Percentiles rank a stretch among this genome's conserved stretches.
Conservation (phyloP, 92 coral and sea anemone genomes). For the Epizoanthus ramosus region DNA sequence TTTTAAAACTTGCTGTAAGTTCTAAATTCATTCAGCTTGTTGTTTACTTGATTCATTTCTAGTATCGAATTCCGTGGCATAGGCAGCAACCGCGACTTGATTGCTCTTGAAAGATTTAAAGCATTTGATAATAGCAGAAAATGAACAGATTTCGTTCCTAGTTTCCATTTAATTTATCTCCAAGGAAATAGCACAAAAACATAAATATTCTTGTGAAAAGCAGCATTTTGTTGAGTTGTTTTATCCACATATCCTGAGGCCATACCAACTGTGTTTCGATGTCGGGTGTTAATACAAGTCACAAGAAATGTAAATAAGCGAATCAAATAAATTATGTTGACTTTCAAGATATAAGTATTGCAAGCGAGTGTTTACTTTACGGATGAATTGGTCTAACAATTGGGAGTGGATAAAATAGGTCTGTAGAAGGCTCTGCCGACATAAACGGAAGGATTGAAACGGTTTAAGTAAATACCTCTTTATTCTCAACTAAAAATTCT, state of each 20-base stretch:
- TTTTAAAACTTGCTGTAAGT: not conserved
- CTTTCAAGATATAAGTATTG: constrained; percentile 47
- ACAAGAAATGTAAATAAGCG: constrained; percentile 54
- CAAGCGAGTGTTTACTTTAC: constrained; percentile 13
- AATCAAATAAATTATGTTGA: constrained; percentile 55
- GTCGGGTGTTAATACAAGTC: constrained; percentile 58
- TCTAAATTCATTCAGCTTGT: too few relatives aligned
- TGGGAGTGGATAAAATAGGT: not conserved
- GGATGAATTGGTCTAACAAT: constrained; percentile 10
- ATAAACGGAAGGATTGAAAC: not conserved
- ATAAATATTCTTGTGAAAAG: not conserved
- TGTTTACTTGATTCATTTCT: not conserved
- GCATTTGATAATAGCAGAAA: not conserved
- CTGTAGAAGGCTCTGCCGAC: not conserved
- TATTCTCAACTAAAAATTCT: too few relatives aligned
- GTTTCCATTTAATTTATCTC: not conserved
- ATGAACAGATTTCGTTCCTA: not conserved
- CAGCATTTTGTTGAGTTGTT: not conserved
- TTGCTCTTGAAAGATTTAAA: constrained; percentile 7
- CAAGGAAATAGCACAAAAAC: not conserved
- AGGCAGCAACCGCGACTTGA: not conserved
- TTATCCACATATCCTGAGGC: constrained; percentile 17
- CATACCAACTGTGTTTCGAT: not conserved
- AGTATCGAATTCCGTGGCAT: not conserved
- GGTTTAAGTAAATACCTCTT: not conserved